Evolutionary conservation across 2,113 vertebrate species (phyloP), one percentile per base, ranked within the genome.

Genomic region (Thamnaconus septentrionalis): DNA sequence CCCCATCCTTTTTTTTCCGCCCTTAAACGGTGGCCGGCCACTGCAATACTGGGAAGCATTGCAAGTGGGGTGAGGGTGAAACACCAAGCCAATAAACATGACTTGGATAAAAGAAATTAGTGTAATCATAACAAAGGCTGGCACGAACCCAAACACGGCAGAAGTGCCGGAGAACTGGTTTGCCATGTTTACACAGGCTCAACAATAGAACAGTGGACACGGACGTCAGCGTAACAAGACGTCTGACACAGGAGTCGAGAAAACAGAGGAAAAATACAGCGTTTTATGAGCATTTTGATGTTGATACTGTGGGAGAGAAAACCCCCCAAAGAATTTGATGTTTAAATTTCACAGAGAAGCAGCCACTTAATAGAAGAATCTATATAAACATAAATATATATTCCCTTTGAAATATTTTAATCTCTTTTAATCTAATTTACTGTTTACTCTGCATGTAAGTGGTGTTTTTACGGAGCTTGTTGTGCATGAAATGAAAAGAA

Each of bases 141-240:
- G 10, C 45, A 44, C 3, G 67, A 5, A 56, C 56, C 4, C 10
- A 56, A 50, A 56, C 63, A 69, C 45, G 73, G 31, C 58, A 39
- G 41, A 67, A 42, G 31, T 58, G 6, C 39, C 46, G 18, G 39
- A 52, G 7, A 43, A 63, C 8, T 56, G 42, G 59, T 65, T 63
- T 49, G n/a, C 53, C 7, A 0, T 41, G 6, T 59, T 59, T 41
- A 65, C 41, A 41, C 3, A 42, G 6, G 7, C 3, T 4, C 40
- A 60, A 59, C 18, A 64, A 52, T 52, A 53, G 6, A 8, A 45
- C 41, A 53, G 44, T 45, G 7, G 44, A 6, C 44, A 45, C 5
- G 18, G 18, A 31, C 44, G 7, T 6, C 7, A 45, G 44, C 18
- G 71, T 8, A 49, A 66, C 9, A 49, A 50, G 11, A 47, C 10